Base-by-base conservation (phyloP, 2,113 vertebrate species). In the Sander vitreus region DNA sequence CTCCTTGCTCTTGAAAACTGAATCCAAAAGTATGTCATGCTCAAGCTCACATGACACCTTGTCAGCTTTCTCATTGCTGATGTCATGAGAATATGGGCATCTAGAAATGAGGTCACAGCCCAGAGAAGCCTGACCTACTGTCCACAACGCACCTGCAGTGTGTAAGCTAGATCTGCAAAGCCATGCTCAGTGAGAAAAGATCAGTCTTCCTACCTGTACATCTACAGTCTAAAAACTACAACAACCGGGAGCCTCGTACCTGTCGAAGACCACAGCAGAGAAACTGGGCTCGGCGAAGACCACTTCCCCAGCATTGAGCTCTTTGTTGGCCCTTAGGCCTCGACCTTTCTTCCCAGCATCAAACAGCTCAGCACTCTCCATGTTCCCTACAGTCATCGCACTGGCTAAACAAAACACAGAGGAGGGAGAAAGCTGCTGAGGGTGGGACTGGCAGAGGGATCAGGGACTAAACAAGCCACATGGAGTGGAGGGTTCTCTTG, bases 251-350 rank as follows among this genome's bases (percentile, higher is more conserved):
- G 45, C 27, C 11, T 43, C 30, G 87, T 92, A 99, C 98, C 97
- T 98, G 96, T 99, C 97, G 39, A 97, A 99, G 71, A 99, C 98
- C 71, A 99, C 98, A 0, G 98, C 98, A 0, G 98, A 93, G 2
- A 97, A 99, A 58, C 97, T 96, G 73, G 96, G 92, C 85, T 99
- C 98, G 0, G 97, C 94, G 7, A 99, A 99, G 91, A 99, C 95
- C 81, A 99, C 95, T 3, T 99, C 98, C 1, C 97, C 96, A 0
- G 96, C 88, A 47, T 87, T 92, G 74, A 97, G 94, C 30, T 97
- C 96, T 83, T 95, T 97, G 15, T 89, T 92, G 11, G 96, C 94
- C 90, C 95, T 97, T 75, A 99, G 94, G n/a, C 97, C 98, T 12
- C 97, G 93, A 85, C 98, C 98, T 90, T 98, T 99, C 86, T 93